Conservation (phyloP, 1,140 invertebrate genomes). For the Cepaea nemoralis region DNA sequence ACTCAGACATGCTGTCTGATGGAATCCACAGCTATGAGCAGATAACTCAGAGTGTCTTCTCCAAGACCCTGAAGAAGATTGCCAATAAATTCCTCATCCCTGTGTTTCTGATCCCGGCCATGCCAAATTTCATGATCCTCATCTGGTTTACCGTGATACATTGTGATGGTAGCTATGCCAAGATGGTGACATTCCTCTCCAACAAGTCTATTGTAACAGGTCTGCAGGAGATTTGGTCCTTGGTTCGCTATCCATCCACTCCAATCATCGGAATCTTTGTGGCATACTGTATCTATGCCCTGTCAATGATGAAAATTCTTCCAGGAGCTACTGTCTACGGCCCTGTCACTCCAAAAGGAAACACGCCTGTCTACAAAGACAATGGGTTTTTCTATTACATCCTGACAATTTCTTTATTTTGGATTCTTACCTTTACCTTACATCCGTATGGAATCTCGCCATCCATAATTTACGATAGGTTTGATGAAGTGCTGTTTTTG, state of each 20-base stretch:
- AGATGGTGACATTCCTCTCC: constrained; percentile 46
- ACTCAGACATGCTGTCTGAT: constrained; percentile 39
- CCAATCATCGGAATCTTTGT: constrained; percentile 58
- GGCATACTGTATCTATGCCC: constrained; percentile 59
- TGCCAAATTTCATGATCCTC: constrained; percentile 63
- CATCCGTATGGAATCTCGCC: constrained; percentile 62
- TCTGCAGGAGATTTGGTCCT: constrained; percentile 58
- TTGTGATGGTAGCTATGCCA: constrained; percentile 63
- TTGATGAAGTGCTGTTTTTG: constrained; percentile 73
- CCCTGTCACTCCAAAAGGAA: constrained; percentile 74
- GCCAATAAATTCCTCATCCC: constrained; percentile 58
- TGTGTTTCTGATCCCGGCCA: constrained; percentile 58
- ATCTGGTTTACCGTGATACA: constrained; percentile 65
- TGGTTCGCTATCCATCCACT: constrained; percentile 51
- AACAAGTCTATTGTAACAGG: constrained; percentile 46
- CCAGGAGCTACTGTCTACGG: constrained; percentile 73
- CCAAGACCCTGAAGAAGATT: constrained; percentile 45
- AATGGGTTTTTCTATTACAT: constrained; percentile 76
- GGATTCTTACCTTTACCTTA: constrained; percentile 58
- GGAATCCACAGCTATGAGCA: constrained; percentile 43
- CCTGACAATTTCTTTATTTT: constrained; percentile 69
- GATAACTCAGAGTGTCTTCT: constrained; percentile 38
- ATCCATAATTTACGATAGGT: constrained; percentile 72
- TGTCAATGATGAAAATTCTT: constrained; percentile 67
- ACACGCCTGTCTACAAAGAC: constrained; percentile 74